Conservation (phyloP, 1,140 invertebrate species). For the Paramacrobiotus metropolitanus region DNA sequence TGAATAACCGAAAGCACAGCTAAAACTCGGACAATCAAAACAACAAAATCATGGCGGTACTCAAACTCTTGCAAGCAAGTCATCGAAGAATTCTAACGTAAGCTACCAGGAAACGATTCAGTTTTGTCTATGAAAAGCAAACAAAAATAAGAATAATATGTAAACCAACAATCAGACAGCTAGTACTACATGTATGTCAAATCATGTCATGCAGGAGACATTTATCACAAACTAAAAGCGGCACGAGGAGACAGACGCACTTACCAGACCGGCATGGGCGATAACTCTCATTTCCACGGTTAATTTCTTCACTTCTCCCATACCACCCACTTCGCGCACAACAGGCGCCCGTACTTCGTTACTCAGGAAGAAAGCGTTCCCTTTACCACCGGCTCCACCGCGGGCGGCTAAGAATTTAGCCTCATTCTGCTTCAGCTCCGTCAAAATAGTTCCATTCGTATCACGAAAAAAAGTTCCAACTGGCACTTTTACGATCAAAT, state of each 20-base stretch:
- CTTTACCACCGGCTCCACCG: constrained; percentile 80
- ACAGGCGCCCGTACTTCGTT: constrained; percentile 54
- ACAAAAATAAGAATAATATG: no score
- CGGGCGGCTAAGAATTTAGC: constrained; percentile 72
- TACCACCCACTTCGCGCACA: constrained; percentile 62
- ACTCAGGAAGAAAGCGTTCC: constrained; percentile 71
- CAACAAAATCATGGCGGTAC: no score
- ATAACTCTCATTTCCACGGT: constrained; percentile 65
- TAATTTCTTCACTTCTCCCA: constrained; percentile 48
- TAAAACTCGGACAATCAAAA: no score
- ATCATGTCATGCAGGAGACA: no score
- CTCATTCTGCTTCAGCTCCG: constrained; percentile 39
- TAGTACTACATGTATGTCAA: no score
- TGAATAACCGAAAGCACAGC: no score
- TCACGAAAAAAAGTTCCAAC: constrained; percentile 56
- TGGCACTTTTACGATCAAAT: constrained; percentile 54
- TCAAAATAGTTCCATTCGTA: constrained; percentile 33
- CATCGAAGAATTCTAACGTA: no score
- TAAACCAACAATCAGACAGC: no score
- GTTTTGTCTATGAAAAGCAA: no score
- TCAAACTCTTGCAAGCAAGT: no score
- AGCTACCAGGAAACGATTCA: no score
- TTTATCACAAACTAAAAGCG: no score
- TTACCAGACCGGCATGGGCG: constrained; percentile 71
- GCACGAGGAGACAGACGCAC: constrained; percentile 12